These are phyloP conservation scores for Platyrinchus mystaceus DNA, from an alignment of 2,797 vertebrate species.

Conservation along the genomic window DNA sequence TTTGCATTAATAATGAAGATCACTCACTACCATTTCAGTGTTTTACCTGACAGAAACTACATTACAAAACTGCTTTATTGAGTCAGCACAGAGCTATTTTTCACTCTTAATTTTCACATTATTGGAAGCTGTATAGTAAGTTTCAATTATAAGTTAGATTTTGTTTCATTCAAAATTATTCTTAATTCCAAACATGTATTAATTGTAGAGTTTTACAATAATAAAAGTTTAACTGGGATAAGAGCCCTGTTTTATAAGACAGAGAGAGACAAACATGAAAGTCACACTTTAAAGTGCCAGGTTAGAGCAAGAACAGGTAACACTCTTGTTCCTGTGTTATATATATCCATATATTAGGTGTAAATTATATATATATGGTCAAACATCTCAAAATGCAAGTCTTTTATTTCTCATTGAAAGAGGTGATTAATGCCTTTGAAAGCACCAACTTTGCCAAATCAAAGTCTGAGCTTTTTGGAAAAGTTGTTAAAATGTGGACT, in stretches of 20 bases:
- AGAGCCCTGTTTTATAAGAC: background rate
- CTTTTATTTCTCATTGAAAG: background rate
- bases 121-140: background rate
- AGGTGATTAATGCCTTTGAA: background rate
- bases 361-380: background rate
- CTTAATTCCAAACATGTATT: background rate
- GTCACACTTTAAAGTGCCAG: background rate
- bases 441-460: background rate
- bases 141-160: background rate
- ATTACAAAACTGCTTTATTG: background rate
- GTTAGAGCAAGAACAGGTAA: fast-evolving
- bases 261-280: background rate
- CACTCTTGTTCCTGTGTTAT: background rate
- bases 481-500: background rate
- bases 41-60: background rate
- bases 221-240: background rate
- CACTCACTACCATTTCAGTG: background rate
- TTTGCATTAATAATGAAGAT: conserved; percentile 32
- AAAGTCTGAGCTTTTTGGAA: background rate
- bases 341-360: no score
- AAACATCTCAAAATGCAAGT: background rate
- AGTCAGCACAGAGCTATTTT: background rate
- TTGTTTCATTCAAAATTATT: background rate
- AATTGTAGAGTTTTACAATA: background rate
- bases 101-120: background rate